phyloP scores from a whole-genome alignment of 2,888 invertebrate genomes.

The Diadegma fenestrale region DNA sequence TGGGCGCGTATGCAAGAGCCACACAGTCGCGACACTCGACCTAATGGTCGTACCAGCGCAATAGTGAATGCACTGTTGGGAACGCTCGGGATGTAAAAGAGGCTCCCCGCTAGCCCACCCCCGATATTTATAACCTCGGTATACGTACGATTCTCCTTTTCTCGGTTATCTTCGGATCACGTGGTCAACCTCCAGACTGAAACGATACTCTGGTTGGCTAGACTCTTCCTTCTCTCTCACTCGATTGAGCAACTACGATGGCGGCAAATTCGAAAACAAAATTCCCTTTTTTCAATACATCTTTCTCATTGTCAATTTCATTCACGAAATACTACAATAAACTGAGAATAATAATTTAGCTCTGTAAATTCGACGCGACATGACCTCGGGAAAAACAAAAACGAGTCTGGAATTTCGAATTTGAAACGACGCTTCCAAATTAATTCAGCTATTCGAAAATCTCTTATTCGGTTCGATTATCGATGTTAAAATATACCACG shows the following conservation, averaged over 20 bases:
- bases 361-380: neutral
- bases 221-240: neutral
- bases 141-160: slow-evolving; percentile 60
- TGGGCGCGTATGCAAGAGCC: slow-evolving; percentile 80
- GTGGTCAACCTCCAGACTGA: slow-evolving; percentile 40
- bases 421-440: neutral
- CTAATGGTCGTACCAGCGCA: slow-evolving; percentile 73
- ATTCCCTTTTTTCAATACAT: neutral
- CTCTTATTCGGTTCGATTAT: neutral
- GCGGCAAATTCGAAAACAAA: slow-evolving; percentile 31
- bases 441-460: neutral
- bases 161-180: slow-evolving; percentile 67
- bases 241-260: slow-evolving; percentile 1
- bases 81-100: slow-evolving; percentile 89
- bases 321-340: neutral
- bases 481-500: neutral
- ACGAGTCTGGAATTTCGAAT: neutral
- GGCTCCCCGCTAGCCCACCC: slow-evolving; percentile 86
- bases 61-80: slow-evolving; percentile 74
- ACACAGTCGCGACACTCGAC: slow-evolving; percentile 75
- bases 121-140: slow-evolving; percentile 89
- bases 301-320: neutral
- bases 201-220: slow-evolving; percentile 23
- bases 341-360: neutral
- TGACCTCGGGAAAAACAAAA: neutral